Evolutionary conservation across 2,113 vertebrate genomes (phyloP), one percentile per base, ranked within the genome.

Genomic region (Pipa parva): DNA sequence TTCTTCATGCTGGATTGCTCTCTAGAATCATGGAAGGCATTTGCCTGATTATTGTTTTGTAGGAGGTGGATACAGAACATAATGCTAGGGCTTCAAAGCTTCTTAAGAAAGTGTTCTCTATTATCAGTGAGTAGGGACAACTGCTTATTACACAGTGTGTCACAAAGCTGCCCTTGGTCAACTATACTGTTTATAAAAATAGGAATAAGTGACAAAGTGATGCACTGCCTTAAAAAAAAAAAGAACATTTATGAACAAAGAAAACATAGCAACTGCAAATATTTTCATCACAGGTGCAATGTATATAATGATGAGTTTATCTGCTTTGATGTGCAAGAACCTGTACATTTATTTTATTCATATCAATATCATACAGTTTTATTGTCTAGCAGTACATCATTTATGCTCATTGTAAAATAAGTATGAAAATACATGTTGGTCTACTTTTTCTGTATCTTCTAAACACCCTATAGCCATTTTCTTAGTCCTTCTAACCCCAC

Each of bases 101-200:
- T 26, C 21, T 37, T 26, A 51, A 50, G 15, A 3, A 15, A 12
- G 5, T 13, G 28, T 49, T 39, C 71, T 6, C 56, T 26, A 8
- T 50, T 57, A 27, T 7, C 42, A 7, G 48, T 61, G 13, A 28
- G 21, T 28, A 17, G 3, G 29, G 66, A 36, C 45, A 63, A 52
- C 8, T 46, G 6, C 20, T 72, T 37, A 46, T 59, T 72, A 65
- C 25, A 29, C 36, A 56, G 36, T 18, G 11, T 68, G 63, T 39
- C 25, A 49, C 0, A 0, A 21, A 18, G 39, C 31, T 52, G 22
- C 18, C 60, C 36, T 69, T 0, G 0, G 56, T 15, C 51, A 15
- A 22, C 68, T 21, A 22, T 17, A 28, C 66, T 54, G 12, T 59
- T 57, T 15, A 31, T 25, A 3, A 13, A 37, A 42, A 42, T 42